phyloP scores from a whole-genome alignment of 1,140 invertebrate genomes.

The Ladona fulva region DNA sequence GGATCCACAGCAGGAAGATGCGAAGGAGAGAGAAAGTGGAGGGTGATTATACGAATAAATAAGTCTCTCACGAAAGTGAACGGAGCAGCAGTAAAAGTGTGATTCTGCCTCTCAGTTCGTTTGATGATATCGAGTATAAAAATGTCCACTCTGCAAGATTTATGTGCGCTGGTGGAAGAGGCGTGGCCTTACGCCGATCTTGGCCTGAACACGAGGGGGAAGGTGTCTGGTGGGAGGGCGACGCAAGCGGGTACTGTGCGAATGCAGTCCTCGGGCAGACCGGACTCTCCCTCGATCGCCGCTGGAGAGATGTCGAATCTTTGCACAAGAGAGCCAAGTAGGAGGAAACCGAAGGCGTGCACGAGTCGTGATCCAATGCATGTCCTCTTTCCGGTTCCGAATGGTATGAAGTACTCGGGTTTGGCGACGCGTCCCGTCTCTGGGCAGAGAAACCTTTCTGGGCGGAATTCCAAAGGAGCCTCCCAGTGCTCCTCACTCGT shows the following conservation, averaged over 20 bases:
- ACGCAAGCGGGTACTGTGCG: slow-evolving; percentile 53
- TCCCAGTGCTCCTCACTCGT: slow-evolving; percentile 64
- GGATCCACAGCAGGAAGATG: no score
- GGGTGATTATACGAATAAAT: no score
- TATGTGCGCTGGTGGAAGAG: no score
- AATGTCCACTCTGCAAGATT: no score
- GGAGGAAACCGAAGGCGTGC: slow-evolving; percentile 61
- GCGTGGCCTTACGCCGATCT: neutral
- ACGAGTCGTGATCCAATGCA: slow-evolving; percentile 84
- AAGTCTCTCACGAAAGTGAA: no score
- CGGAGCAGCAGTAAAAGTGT: no score
- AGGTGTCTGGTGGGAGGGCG: slow-evolving; percentile 57
- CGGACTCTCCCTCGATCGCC: slow-evolving; percentile 22
- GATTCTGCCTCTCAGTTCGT: no score
- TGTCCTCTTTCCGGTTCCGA: slow-evolving; percentile 74
- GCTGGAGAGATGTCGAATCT: slow-evolving; percentile 55
- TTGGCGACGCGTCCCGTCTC: slow-evolving; percentile 35
- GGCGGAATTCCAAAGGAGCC: slow-evolving; percentile 58
- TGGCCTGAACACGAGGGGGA: slow-evolving; percentile 24
- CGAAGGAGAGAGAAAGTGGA: no score
- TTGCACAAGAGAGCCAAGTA: slow-evolving; percentile 62
- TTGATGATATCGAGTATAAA: no score
- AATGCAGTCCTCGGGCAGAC: slow-evolving; percentile 28
- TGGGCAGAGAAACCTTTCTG: slow-evolving; percentile 59
- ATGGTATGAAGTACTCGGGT: slow-evolving; percentile 69